phyloP scores from a whole-genome alignment of 2,888 invertebrate genomes.

The Sturmia bella region DNA sequence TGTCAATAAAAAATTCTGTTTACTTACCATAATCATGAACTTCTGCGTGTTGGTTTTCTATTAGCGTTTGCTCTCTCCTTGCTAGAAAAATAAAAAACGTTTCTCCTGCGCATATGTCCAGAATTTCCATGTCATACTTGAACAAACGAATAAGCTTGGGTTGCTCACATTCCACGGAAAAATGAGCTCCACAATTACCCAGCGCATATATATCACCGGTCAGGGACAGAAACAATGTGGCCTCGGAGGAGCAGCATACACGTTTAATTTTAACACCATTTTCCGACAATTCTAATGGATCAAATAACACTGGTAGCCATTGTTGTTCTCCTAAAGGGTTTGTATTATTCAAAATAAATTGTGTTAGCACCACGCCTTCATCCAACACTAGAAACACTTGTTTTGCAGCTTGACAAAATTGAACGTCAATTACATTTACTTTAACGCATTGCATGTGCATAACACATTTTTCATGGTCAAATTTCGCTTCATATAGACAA shows the following conservation, averaged over 20 bases:
- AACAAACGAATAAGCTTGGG: conserved; percentile 78
- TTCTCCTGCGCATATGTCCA: conserved; percentile 88
- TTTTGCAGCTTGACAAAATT: conserved; percentile 73
- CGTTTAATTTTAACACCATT: conserved; percentile 77
- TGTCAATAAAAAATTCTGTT: neutral
- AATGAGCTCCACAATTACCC: conserved; percentile 79
- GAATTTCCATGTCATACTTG: conserved; percentile 83
- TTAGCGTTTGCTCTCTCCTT: conserved; percentile 29
- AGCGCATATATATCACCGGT: conserved; percentile 78
- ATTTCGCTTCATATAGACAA: conserved; percentile 51
- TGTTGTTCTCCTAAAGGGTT: conserved; percentile 64
- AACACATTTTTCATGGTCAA: conserved; percentile 51
- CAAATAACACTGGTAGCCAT: conserved; percentile 78
- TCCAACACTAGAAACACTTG: conserved; percentile 74
- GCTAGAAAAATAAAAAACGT: conserved; percentile 88
- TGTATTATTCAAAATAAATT: conserved; percentile 40
- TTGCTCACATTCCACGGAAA: conserved; percentile 80
- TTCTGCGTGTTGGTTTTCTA: neutral
- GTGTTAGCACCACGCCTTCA: conserved; percentile 69
- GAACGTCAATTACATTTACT: conserved; percentile 74
- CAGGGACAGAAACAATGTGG: conserved; percentile 78
- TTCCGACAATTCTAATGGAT: conserved; percentile 78
- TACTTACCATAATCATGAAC: conserved; percentile 48
- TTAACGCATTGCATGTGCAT: conserved; percentile 73
- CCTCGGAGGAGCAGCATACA: conserved; percentile 79